phyloP scores from a whole-genome alignment of 2,888 invertebrate genomes.

The Chrysotoxum bicinctum region DNA sequence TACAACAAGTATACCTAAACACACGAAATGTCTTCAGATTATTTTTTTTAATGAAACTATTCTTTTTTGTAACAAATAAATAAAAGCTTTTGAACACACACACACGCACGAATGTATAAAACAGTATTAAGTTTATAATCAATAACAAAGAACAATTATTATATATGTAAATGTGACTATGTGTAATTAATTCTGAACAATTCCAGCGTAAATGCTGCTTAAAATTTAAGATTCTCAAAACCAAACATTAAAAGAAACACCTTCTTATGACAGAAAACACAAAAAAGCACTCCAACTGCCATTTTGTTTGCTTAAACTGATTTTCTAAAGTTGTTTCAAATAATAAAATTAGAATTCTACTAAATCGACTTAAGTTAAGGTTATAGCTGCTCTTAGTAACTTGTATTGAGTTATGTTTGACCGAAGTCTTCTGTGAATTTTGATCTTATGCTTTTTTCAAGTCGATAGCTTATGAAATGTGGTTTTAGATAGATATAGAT shows the following conservation, averaged over 20 bases:
- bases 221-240: conserved; percentile 5
- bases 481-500: too few relatives aligned
- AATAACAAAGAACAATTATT: not conserved
- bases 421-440: too few relatives aligned
- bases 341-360: not conserved
- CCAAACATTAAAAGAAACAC: not conserved
- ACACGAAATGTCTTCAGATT: conserved; percentile 47
- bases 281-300: conserved; percentile 43
- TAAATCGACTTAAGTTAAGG: not conserved
- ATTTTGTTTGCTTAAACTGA: conserved; percentile 31
- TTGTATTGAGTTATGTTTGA: too few relatives aligned
- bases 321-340: conserved; percentile 8
- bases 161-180: conserved; percentile 36
- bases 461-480: too few relatives aligned
- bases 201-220: conserved; percentile 17
- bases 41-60: not conserved
- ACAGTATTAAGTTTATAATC: conserved; percentile 61
- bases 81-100: conserved; percentile 26
- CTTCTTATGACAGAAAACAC: not conserved
- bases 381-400: too few relatives aligned
- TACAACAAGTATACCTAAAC: conserved; percentile 7
- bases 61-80: not conserved
- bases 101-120: conserved; percentile 49
- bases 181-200: conserved; percentile 30
- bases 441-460: too few relatives aligned